Conservation (phyloP, 1,140 invertebrate genomes). For the Dolichoris vasculosae region DNA sequence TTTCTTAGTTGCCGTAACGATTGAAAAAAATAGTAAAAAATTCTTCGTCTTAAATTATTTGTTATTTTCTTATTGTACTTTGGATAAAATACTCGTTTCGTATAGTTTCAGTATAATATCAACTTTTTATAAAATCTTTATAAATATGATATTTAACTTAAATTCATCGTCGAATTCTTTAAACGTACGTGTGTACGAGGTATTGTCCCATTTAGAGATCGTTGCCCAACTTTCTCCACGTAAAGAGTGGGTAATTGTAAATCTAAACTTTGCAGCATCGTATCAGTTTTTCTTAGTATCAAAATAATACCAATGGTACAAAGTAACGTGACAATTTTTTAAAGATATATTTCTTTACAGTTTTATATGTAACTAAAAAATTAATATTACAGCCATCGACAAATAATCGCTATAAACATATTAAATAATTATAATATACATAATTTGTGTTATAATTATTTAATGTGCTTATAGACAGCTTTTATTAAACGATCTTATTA, state of each 20-base stretch:
- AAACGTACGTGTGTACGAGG: neutral
- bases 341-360: neutral
- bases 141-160: neutral
- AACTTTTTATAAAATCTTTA: neutral
- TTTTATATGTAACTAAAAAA: no score
- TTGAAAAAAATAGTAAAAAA: no score
- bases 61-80: no score
- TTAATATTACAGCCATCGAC: no score
- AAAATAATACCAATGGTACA: neutral
- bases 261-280: neutral
- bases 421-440: no score
- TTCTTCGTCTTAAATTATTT: no score
- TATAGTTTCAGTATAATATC: no score
- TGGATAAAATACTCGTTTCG: no score
- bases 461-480: no score
- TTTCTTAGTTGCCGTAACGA: no score
- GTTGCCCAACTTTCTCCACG: constrained; percentile 27
- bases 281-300: neutral
- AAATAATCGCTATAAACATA: no score
- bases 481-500: no score
- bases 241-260: neutral
- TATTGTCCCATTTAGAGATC: constrained; percentile 36
- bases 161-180: neutral
- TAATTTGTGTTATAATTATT: neutral
- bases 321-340: neutral